Conservation (phyloP, 2,797 vertebrate species). For the Zonotrichia albicollis region DNA sequence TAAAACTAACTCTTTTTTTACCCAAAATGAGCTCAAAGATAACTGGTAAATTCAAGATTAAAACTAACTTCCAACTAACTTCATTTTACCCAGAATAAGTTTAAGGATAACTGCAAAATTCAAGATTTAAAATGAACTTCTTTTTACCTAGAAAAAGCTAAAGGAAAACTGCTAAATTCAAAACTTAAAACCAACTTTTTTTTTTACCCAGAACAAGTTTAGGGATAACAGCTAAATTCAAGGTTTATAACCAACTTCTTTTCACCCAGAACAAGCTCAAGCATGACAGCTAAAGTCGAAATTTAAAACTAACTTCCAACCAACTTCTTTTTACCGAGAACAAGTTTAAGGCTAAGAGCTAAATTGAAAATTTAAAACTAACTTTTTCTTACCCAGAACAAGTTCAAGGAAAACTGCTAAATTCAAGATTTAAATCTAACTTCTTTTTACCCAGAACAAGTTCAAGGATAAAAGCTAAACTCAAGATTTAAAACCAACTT, state of each 20-base stretch:
- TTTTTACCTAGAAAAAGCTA: too few species aligned
- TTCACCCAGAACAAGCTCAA: too few species aligned
- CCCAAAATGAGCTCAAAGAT: not conserved
- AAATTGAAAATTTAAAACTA: not conserved
- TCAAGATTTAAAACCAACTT: not conserved
- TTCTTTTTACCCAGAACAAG: accelerated
- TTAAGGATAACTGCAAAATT: not conserved
- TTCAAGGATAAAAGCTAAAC: not conserved
- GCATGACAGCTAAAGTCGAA: not conserved
- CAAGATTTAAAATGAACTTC: not conserved
- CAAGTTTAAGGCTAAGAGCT: too few species aligned
- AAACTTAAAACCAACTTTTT: too few species aligned
- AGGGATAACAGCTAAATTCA: too few species aligned
- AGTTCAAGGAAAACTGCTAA: not conserved
- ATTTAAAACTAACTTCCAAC: not conserved
- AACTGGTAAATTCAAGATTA: not conserved
- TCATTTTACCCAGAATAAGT: accelerated
- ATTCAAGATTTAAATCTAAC: not conserved
- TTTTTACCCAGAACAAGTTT: too few species aligned
- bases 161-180: not conserved
- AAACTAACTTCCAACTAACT: too few species aligned
- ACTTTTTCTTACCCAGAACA: too few species aligned
- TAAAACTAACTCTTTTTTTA: not conserved
- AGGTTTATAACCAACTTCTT: too few species aligned
- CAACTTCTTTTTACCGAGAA: too few species aligned